Conservation (phyloP, 2,888 invertebrate genomes). For the Ferrisia virgata region DNA sequence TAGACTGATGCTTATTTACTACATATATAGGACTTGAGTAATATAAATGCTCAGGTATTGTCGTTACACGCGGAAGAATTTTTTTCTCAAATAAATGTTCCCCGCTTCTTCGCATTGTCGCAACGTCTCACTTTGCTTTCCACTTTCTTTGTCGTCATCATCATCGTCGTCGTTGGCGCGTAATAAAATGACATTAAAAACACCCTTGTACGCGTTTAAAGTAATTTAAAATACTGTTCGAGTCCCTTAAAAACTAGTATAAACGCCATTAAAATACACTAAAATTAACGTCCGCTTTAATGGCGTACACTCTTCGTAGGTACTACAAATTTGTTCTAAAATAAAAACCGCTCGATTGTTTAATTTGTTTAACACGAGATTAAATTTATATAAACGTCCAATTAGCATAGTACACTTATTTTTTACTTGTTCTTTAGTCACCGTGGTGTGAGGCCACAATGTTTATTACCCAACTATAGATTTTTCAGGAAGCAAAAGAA, state of each 20-base stretch:
- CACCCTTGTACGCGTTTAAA: slow-evolving; percentile 16
- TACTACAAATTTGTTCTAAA: background rate
- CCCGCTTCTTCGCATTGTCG: background rate
- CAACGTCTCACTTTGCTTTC: no score
- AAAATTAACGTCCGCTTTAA: slow-evolving; percentile 16
- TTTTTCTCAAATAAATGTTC: background rate
- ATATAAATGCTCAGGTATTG: no score
- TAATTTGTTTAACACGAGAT: slow-evolving; percentile 2
- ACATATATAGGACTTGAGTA: no score
- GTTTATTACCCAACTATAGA: no score
- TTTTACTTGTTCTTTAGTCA: no score
- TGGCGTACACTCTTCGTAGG: background rate
- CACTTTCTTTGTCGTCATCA: background rate
- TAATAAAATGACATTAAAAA: slow-evolving; percentile 9
- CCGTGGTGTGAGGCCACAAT: no score
- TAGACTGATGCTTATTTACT: no score
- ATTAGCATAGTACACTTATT: background rate
- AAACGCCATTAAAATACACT: slow-evolving; percentile 12
- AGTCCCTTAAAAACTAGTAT: slow-evolving; percentile 6
- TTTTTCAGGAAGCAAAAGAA: no score
- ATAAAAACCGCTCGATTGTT: slow-evolving; percentile 10
- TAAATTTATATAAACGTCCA: background rate
- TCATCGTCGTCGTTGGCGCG: background rate
- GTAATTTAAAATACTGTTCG: background rate
- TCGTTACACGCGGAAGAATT: background rate